A percentile compares a stretch with the other conserved stretches of the same genome.
phyloP scores from a whole-genome alignment of 2,113 vertebrate species.

The Dermatemys mawii region DNA sequence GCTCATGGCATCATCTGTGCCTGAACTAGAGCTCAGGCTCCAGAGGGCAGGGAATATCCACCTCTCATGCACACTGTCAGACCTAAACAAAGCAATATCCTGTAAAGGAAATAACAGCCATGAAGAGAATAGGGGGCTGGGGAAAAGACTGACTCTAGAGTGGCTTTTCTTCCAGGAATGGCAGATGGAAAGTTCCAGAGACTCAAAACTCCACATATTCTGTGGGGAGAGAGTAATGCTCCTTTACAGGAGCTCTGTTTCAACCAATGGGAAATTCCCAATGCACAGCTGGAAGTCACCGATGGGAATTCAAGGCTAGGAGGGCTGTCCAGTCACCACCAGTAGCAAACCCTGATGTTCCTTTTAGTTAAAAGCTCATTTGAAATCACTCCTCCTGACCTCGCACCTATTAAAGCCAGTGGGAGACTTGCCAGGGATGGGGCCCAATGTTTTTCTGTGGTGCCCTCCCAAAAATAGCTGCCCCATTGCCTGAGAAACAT shows the following conservation, averaged over 20 bases:
- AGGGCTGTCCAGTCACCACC: neutral
- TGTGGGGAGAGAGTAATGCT: neutral
- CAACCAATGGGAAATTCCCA: neutral
- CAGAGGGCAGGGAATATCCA: too few species aligned
- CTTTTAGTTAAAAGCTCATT: neutral
- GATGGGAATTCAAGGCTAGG: neutral
- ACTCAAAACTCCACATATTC: neutral
- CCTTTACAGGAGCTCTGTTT: neutral
- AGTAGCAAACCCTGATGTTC: neutral
- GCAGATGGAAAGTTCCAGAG: neutral
- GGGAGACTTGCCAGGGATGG: rapidly evolving
- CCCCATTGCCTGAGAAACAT: too few species aligned
- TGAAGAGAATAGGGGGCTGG: neutral
- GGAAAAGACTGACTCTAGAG: neutral
- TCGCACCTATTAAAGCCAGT: neutral
- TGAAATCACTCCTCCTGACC: neutral
- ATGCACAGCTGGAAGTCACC: neutral
- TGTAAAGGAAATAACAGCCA: neutral
- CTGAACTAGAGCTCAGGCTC: neutral
- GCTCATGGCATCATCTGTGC: neutral
- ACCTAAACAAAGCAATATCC: neutral
- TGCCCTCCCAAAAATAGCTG: too few species aligned
- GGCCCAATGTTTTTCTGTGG: neutral
- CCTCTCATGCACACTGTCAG: neutral
- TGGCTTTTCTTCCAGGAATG: neutral